Evolutionary conservation across 2,113 vertebrate species (phyloP).

Genomic region (Lophius piscatorius): DNA sequence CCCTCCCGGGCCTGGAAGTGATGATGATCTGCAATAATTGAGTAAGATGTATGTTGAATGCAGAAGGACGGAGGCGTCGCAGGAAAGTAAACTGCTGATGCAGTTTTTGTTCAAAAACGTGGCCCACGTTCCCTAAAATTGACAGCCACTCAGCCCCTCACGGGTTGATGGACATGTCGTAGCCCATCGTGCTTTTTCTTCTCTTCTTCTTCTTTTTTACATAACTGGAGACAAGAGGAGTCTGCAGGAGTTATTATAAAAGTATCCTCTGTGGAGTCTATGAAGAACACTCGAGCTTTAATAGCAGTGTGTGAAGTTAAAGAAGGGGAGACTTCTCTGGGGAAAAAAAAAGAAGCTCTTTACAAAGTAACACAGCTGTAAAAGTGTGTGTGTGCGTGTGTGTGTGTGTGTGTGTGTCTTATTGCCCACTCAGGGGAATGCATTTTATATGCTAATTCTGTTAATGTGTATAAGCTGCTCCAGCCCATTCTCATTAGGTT

Average conservation of each 20-base stretch:
- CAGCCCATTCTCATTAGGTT: conserved; percentile 74
- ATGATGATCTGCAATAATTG: conserved; percentile 71
- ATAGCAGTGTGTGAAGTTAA: conserved; percentile 8
- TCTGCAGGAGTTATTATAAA: too few species aligned
- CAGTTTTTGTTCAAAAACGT: conserved; percentile 32
- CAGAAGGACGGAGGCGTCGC: conserved; percentile 27
- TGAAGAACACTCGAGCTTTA: background rate
- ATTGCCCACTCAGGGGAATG: conserved; percentile 52
- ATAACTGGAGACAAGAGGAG: too few species aligned
- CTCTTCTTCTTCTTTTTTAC: too few species aligned
- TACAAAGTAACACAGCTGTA: conserved; percentile 22
- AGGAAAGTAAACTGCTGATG: conserved; percentile 57
- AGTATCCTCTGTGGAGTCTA: background rate
- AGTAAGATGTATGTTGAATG: conserved; percentile 55
- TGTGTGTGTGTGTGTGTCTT: conserved; percentile 19
- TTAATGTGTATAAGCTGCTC: conserved; percentile 74
- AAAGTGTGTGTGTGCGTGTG: conserved; percentile 15
- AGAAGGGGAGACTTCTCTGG: too few species aligned
- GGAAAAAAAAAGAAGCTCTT: too few species aligned
- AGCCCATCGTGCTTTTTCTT: conserved; percentile 1
- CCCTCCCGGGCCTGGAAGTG: conserved; percentile 48
- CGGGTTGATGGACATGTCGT: conserved; percentile 22
- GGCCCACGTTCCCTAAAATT: conserved; percentile 28
- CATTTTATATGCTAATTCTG: conserved; percentile 76
- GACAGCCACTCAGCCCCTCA: conserved; percentile 20